Evolutionary conservation across 2,888 invertebrate species (phyloP), one percentile per base, ranked within the genome.

Genomic region (Tanytarsus gracilentus): DNA sequence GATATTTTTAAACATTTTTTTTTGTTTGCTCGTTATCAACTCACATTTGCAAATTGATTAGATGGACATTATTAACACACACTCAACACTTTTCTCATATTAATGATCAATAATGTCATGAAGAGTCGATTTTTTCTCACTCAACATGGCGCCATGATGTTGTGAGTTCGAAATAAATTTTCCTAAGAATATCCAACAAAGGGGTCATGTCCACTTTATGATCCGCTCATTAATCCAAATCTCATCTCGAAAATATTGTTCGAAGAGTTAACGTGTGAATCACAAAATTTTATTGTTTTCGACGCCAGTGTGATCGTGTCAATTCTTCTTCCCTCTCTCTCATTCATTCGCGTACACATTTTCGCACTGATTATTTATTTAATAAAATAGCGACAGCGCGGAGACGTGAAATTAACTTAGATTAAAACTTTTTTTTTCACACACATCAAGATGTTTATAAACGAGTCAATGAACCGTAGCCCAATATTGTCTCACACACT

Each of bases 21-120:
- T 36, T n/a, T 16, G 36, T 36, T n/a, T 14, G 36, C 36, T 36
- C 21, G 44, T 44, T 44, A 44, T 44, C n/a, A n/a, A n/a, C 44
- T 18, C 18, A 21, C 18, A 44, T 44, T 44, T 44, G 44, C 44
- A 44, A 44, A 44, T 44, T 44, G 44, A 44, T 44, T 44, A 44
- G 44, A 44, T 14, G 18, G 16, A n/a, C 44, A 44, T 44, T 44
- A 44, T n/a, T n/a, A n/a, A n/a, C n/a, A n/a, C n/a, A 21, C 44
- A 44, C 44, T 21, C 21, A 11, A 16, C n/a, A n/a, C n/a, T n/a
- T n/a, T n/a, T n/a, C n/a, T n/a, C n/a, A n/a, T n/a, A n/a, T n/a
- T n/a, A n/a, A n/a, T n/a, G n/a, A n/a, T n/a, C n/a, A n/a, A n/a
- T n/a, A n/a, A n/a, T n/a, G n/a, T n/a, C n/a, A n/a, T n/a, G n/a